Base-by-base conservation (phyloP, 1,140 invertebrate genomes). In the Plectrocnemia conspersa region DNA sequence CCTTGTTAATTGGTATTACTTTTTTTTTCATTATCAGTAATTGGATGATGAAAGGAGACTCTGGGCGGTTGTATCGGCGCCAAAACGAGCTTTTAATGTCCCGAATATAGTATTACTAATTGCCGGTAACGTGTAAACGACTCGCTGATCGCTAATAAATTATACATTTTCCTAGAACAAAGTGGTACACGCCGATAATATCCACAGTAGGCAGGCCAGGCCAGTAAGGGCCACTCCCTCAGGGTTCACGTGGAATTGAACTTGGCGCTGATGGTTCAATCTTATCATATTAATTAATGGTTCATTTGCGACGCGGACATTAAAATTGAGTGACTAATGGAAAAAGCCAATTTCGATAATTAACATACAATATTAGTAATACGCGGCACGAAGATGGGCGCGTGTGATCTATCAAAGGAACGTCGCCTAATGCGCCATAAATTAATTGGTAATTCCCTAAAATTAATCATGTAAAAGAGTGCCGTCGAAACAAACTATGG, bases 71-170 rank as follows among this genome's bases (percentile, higher is more conserved):
- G n/a, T n/a, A n/a, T n/a, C n/a, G n/a, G n/a, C n/a, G n/a, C n/a
- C n/a, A n/a, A 47, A 47, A 47, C 44, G 44, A 47, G 24, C 13
- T 52, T 52, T 52, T 52, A 52, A 52, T 52, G 49, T 38, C 15
- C 19, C 13, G 25, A 41, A 52, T 52, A 52, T 52, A 52, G 49
- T 41, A 52, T 52, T 52, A 52, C 49, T 52, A 52, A 52, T 52
- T 52, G 41, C 49, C 22, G 22, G 49, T 40, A 41, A 52, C 49
- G 49, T 52, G 49, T 41, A 52, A 41, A 41, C 49, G 38, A 52
- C 24, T 33, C 25, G 52, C n/a, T 54, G 52, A 54, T 54, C 52
- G 52, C 41, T 54, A 45, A 54, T 54, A 54, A 54, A 54, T 54
- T 42, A 54, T 54, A 54, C 40, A 33, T 42, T 44, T 54, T 53